Conservation (phyloP, 2,113 vertebrate species). For the Tragelaphus buxtoni region DNA sequence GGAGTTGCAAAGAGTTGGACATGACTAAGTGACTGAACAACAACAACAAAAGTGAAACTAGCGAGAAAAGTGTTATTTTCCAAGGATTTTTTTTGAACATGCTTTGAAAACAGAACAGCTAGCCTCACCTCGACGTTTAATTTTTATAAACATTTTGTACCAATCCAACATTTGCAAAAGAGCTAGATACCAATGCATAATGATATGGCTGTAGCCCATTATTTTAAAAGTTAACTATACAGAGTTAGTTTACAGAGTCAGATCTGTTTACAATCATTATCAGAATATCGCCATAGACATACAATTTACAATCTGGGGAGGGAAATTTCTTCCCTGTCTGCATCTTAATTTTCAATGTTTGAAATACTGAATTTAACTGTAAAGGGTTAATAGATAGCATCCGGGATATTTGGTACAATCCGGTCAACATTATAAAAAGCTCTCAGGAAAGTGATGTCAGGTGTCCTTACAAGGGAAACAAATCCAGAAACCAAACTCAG, state of each 20-base stretch:
- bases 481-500: slow-evolving; percentile 30
- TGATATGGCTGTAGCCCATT: not conserved
- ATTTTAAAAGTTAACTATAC: not conserved
- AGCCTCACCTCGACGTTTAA: slow-evolving; percentile 12
- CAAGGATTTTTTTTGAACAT: slow-evolving; percentile 10
- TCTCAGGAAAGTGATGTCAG: slow-evolving; percentile 53
- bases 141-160: not conserved
- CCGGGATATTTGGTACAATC: not conserved
- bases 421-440: slow-evolving; percentile 56
- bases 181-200: slow-evolving; percentile 8
- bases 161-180: slow-evolving; percentile 27
- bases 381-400: not conserved
- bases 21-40: not conserved
- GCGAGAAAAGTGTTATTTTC: slow-evolving; percentile 29
- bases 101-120: slow-evolving; percentile 56
- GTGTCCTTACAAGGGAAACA: slow-evolving; percentile 47
- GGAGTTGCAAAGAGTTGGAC: not conserved
- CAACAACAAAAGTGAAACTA: slow-evolving; percentile 2
- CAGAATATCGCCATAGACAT: not conserved
- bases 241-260: slow-evolving; percentile 23
- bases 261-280: not conserved
- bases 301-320: slow-evolving; percentile 42
- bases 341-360: slow-evolving; percentile 44
- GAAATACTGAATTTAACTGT: slow-evolving; percentile 29
- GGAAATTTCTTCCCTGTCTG: slow-evolving; percentile 32